Percentiles rank a stretch among this genome's conserved stretches.
Evolutionary conservation across 2,797 vertebrate species (phyloP).

Genomic region (Paratrypauchen microcephalus): DNA sequence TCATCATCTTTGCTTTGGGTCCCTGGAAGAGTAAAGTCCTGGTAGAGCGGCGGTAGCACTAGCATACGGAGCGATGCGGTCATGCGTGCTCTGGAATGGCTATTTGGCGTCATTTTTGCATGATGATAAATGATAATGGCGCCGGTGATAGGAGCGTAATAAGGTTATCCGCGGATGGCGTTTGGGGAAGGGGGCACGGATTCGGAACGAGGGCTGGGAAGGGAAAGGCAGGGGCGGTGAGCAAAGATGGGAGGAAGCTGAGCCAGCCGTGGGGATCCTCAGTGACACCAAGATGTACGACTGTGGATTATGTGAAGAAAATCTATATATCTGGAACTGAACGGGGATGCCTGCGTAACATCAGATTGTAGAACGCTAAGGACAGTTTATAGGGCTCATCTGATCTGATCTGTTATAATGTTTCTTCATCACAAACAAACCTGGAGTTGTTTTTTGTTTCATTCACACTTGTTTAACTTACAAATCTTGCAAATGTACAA

Average conservation of each 20-base stretch:
- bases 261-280: not conserved
- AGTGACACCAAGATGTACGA: not conserved
- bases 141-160: conserved; percentile 5
- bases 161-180: conserved; percentile 13
- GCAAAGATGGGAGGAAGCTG: not conserved
- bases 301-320: not conserved
- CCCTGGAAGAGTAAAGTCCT: conserved; percentile 1
- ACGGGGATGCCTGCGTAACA: no score
- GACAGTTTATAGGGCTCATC: no score
- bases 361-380: no score
- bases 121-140: conserved; percentile 15
- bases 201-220: not conserved
- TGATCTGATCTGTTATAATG: no score
- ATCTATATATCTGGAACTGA: not conserved
- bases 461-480: no score
- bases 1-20: conserved; percentile 20
- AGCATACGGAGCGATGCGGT: not conserved
- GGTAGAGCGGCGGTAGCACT: not conserved
- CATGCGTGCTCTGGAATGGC: not conserved
- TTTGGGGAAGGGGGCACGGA: not conserved
- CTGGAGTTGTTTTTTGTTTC: no score
- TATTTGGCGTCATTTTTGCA: conserved; percentile 12
- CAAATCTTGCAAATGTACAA: no score
- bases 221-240: not conserved
- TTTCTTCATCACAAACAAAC: no score